A percentile compares a stretch with the other conserved stretches of the same genome.
Conservation (phyloP, 2,113 vertebrate species). For the Acanthochromis polyacanthus region DNA sequence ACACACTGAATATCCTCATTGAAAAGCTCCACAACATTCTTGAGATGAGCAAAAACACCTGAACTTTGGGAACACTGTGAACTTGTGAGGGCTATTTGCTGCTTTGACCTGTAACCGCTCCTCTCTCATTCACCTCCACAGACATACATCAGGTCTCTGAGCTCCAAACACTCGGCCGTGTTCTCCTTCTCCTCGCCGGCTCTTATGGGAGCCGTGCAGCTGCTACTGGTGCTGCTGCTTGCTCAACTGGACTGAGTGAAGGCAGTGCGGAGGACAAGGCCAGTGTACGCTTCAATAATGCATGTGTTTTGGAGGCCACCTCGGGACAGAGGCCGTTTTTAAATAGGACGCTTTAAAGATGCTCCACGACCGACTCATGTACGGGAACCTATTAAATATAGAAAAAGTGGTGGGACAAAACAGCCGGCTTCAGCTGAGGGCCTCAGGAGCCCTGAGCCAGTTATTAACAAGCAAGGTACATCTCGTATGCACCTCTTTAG, state of each 20-base stretch:
- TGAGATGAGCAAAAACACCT: not conserved
- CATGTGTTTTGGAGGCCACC: slow-evolving; percentile 70
- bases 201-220: slow-evolving; percentile 49
- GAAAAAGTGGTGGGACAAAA: slow-evolving; percentile 76
- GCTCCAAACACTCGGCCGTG: slow-evolving; percentile 34
- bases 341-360: slow-evolving; percentile 69
- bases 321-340: slow-evolving; percentile 70
- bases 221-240: slow-evolving; percentile 52
- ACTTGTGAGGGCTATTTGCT: slow-evolving; percentile 16
- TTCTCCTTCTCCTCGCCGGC: slow-evolving; percentile 14
- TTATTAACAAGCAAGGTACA: slow-evolving; percentile 57
- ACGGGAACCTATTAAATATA: slow-evolving; percentile 79
- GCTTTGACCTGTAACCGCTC: slow-evolving; percentile 26
- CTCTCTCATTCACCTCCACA: slow-evolving; percentile 17
- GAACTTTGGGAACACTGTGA: slow-evolving; percentile 7
- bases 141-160: slow-evolving; percentile 32
- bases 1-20: not conserved
- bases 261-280: slow-evolving; percentile 53
- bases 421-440: slow-evolving; percentile 50
- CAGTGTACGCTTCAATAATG: slow-evolving; percentile 72
- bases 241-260: slow-evolving; percentile 63
- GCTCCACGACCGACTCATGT: slow-evolving; percentile 62
- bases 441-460: slow-evolving; percentile 55
- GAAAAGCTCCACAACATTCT: not conserved
- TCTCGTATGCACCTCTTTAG: slow-evolving; percentile 43